Evolutionary conservation across 2,888 invertebrate genomes (phyloP), one percentile per base, ranked within the genome.

Genomic region (Scaptodrosophila latifasciaeformis): DNA sequence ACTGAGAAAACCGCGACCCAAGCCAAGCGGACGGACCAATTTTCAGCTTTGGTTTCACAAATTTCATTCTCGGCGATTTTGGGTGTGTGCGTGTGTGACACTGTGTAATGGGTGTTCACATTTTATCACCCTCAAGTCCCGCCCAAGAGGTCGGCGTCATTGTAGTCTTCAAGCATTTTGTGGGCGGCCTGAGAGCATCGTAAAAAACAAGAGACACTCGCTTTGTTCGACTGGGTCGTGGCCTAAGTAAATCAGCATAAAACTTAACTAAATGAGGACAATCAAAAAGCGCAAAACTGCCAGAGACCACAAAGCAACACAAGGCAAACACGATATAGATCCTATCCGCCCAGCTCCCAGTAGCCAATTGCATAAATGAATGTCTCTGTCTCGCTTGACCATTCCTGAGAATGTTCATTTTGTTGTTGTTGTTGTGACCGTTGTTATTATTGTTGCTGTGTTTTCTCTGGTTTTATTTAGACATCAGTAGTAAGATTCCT

Each of bases 161-260:
- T 39, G 12, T n/a, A n/a, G n/a, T n/a, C n/a, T n/a, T n/a, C n/a
- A n/a, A n/a, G 7, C 44, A 17, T 44, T 44, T 30, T 15, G 31
- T 27, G 21, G 44, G 65, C 72, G 65, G 65, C 76, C 60, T 74
- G 67, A 72, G 67, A 62, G 59, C 59, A 61, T 66, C 74, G 65
- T 74, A 75, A 77, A 77, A 30, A 19, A 18, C 12, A 13, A 44
- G 13, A 30, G 9, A n/a, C n/a, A n/a, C n/a, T n/a, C 30, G 18
- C 31, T 56, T 59, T 39, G 49, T 51, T 49, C 43, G 18, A 2
- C 7, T 6, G n/a, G 17, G 30, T 49, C 24, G 2, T 57, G 67
- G 58, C 65, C 78, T 74, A 69, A 75, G 75, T 75, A 75, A 75
- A 75, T 75, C 75, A 78, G 62, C 78, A 75, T 75, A 77, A 75